Evolutionary conservation across 2,888 invertebrate species (phyloP).

Genomic region (Brachyptera putata): DNA sequence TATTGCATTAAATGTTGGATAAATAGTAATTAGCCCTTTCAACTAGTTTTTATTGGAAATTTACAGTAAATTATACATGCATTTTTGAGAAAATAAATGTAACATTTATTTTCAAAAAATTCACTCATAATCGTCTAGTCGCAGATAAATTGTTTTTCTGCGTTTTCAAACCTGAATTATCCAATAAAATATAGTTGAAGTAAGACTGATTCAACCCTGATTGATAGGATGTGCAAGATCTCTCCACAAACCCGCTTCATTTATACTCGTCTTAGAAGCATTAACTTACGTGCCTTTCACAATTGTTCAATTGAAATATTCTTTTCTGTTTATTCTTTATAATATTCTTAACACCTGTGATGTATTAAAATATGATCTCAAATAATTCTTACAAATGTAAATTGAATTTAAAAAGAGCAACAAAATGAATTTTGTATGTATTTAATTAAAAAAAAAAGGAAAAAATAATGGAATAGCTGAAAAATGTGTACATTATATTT

Average conservation of each 20-base stretch:
- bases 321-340: conserved; percentile 19
- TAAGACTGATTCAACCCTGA: too few relatives aligned
- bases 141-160: too few relatives aligned
- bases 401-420: background rate
- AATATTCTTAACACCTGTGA: conserved; percentile 57
- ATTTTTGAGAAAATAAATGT: too few relatives aligned
- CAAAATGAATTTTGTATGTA: background rate
- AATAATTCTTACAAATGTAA: conserved; percentile 35
- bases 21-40: too few relatives aligned
- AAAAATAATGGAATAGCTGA: background rate
- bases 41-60: too few relatives aligned
- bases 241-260: conserved; percentile 8
- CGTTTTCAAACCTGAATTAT: too few relatives aligned
- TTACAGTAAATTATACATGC: too few relatives aligned
- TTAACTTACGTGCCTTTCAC: conserved; percentile 4
- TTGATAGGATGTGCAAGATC: conserved; percentile 20
- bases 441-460: background rate
- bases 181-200: too few relatives aligned
- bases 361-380: conserved; percentile 64
- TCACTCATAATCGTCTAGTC: too few relatives aligned
- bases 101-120: too few relatives aligned
- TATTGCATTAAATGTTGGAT: too few relatives aligned
- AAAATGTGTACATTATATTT: conserved; percentile 3
- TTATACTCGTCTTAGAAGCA: conserved; percentile 10
- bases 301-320: conserved; percentile 10